Evolutionary conservation across 1,140 invertebrate species (phyloP).

Genomic region (Drosophila bipectinata): DNA sequence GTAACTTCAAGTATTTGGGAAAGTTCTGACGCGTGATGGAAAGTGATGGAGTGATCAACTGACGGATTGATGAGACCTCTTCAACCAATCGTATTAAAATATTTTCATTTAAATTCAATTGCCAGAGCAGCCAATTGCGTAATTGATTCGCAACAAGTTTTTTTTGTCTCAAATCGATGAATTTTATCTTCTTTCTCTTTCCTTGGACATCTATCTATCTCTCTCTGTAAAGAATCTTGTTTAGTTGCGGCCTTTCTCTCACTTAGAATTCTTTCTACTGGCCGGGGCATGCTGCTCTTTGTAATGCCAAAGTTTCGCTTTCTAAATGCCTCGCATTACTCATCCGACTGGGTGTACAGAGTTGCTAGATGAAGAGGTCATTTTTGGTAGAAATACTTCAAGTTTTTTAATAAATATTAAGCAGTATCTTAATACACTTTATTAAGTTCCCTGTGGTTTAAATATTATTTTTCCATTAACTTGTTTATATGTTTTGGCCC

Average conservation of each 20-base stretch:
- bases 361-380: slow-evolving; percentile 7
- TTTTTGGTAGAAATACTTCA: background rate
- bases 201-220: background rate
- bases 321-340: slow-evolving; percentile 43
- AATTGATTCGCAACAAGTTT: slow-evolving; percentile 56
- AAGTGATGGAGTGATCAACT: slow-evolving; percentile 12
- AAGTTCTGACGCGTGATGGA: slow-evolving; percentile 28
- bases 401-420: too few relatives aligned
- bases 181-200: slow-evolving; percentile 6
- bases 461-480: background rate
- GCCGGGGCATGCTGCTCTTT: slow-evolving; percentile 33
- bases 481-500: slow-evolving; percentile 13
- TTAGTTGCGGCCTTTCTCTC: slow-evolving; percentile 10
- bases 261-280: slow-evolving; percentile 28
- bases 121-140: slow-evolving; percentile 62
- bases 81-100: slow-evolving; percentile 36
- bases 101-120: slow-evolving; percentile 58
- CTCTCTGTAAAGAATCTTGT: slow-evolving; percentile 29
- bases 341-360: slow-evolving; percentile 30
- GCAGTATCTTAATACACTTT: background rate
- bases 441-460: background rate
- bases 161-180: slow-evolving; percentile 54
- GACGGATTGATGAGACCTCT: slow-evolving; percentile 35
- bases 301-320: slow-evolving; percentile 34
- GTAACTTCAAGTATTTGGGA: slow-evolving; percentile 38